phyloP scores from a whole-genome alignment of 2,888 invertebrate species.

The Osedax fenrisi region DNA sequence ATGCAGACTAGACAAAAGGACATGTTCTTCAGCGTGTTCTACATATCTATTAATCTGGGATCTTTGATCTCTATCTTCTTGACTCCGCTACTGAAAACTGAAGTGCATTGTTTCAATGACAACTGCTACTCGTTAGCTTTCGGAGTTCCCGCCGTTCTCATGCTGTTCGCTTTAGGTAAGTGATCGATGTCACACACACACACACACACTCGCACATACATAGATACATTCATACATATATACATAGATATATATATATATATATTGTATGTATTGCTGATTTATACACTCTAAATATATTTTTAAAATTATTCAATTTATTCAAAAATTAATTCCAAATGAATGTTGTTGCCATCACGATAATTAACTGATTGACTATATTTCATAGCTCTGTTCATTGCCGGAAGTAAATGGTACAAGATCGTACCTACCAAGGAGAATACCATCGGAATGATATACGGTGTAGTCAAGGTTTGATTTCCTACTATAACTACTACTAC shows the following conservation, averaged over 20 bases:
- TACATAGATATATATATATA: too few species aligned
- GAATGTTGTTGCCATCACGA: too few species aligned
- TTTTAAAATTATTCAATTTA: too few species aligned
- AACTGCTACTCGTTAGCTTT: conserved; percentile 59
- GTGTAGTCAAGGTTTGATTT: too few species aligned
- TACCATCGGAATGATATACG: conserved; percentile 56
- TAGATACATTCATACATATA: too few species aligned
- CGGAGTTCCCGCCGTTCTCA: conserved; percentile 72
- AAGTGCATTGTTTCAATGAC: conserved; percentile 45
- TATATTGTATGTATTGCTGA: too few species aligned
- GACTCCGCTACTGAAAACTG: conserved; percentile 34
- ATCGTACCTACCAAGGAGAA: conserved; percentile 71
- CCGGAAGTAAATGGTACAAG: conserved; percentile 66
- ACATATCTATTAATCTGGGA: conserved; percentile 75
- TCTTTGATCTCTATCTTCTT: conserved; percentile 62
- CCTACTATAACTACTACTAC: too few species aligned
- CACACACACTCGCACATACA: too few species aligned
- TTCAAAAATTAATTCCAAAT: too few species aligned
- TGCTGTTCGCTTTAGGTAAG: conserved; percentile 68
- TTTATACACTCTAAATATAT: too few species aligned
- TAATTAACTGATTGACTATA: too few species aligned
- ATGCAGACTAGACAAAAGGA: conserved; percentile 55
- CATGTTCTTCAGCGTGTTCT: conserved; percentile 78
- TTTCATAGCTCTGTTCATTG: conserved; percentile 73
- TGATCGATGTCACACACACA: too few species aligned